Conservation (phyloP, 2,113 vertebrate genomes). For the Notiomystis cincta region DNA sequence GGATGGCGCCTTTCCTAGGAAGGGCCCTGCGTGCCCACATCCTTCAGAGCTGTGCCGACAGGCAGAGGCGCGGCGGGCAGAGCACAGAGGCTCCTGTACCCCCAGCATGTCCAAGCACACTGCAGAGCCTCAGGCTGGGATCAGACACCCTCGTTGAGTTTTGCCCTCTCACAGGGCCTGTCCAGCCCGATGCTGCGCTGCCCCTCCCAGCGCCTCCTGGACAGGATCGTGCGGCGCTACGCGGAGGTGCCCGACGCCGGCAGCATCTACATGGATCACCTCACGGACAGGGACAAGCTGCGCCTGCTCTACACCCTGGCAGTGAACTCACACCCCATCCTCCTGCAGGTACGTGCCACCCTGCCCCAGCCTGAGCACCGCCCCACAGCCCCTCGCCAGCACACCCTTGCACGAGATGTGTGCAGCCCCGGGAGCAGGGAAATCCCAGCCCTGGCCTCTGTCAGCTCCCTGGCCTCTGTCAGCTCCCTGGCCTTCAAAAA, state of each 20-base stretch:
- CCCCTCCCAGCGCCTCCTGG: slow-evolving; percentile 81
- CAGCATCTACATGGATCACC: slow-evolving; percentile 85
- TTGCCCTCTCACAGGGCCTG: slow-evolving; percentile 68
- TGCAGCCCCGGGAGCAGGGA: background rate
- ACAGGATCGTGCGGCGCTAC: slow-evolving; percentile 81
- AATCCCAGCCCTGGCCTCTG: background rate
- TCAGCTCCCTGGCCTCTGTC: background rate
- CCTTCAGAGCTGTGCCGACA: rapidly evolving
- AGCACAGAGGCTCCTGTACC: background rate
- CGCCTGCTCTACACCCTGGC: slow-evolving; percentile 82
- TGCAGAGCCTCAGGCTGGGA: background rate
- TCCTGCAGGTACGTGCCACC: slow-evolving; percentile 71
- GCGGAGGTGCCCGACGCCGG: slow-evolving; percentile 81
- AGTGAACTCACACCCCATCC: slow-evolving; percentile 79
- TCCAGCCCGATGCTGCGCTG: slow-evolving; percentile 77
- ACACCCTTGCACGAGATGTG: rapidly evolving
- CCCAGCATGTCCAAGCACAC: rapidly evolving
- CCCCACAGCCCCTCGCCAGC: too few species aligned
- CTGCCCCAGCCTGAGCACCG: rapidly evolving
- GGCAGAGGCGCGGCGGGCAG: rapidly evolving
- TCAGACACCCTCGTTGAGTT: rapidly evolving
- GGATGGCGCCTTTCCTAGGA: background rate
- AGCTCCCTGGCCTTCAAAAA: background rate
- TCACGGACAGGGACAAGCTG: slow-evolving; percentile 77
- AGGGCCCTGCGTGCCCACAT: rapidly evolving